Evolutionary conservation across 2,113 vertebrate species (phyloP).

Genomic region (Indri indri): DNA sequence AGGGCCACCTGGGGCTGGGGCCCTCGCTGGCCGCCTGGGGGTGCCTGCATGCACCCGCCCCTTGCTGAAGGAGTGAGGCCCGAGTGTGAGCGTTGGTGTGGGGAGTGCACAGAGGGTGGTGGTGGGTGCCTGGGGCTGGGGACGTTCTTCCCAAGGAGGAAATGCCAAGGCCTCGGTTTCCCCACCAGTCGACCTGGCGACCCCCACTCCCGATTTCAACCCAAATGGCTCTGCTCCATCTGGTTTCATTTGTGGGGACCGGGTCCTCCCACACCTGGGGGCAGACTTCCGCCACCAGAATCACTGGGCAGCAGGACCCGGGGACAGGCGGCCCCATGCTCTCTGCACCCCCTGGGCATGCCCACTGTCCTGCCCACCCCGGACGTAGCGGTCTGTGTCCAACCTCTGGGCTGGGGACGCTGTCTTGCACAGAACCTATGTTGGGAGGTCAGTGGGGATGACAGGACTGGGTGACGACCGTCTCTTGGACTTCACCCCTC

Average conservation of each 20-base stretch:
- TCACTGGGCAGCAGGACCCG: neutral
- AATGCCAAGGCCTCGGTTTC: neutral
- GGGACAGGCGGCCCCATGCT: neutral
- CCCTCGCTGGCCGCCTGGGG: neutral
- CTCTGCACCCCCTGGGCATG: neutral
- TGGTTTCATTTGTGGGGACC: neutral
- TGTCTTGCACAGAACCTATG: neutral
- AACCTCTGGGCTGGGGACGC: neutral
- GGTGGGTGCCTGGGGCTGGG: too few relatives aligned
- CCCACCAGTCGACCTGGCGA: neutral
- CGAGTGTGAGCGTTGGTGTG: neutral
- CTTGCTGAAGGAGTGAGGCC: neutral
- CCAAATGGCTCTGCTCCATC: neutral
- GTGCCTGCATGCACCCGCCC: neutral
- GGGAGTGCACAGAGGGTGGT: too few relatives aligned
- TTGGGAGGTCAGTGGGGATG: neutral
- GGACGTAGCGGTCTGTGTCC: rapidly evolving
- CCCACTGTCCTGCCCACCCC: neutral
- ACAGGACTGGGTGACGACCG: too few relatives aligned
- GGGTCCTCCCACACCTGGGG: rapidly evolving
- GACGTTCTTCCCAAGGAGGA: neutral
- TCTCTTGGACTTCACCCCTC: rapidly evolving
- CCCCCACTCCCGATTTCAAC: neutral
- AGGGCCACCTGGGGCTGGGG: neutral
- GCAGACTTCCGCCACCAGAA: neutral